These are phyloP conservation scores for Tigriopus japonicus DNA, from an alignment of 1,140 invertebrate species.

Conservation along the genomic window DNA sequence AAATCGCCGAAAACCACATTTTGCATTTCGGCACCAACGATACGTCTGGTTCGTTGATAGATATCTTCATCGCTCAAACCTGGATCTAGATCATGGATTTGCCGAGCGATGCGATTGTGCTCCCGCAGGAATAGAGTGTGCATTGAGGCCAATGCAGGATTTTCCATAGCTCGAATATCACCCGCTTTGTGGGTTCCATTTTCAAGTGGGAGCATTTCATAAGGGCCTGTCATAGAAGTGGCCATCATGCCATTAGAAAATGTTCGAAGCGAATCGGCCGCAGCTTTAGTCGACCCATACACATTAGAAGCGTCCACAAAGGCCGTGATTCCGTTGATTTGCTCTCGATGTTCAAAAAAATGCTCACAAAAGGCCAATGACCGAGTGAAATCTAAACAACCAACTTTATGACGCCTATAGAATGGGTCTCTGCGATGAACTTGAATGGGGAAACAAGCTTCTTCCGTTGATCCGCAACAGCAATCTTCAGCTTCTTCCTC, in stretches of 20 bases:
- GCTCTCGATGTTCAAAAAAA: background rate
- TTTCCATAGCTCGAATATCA: constrained; percentile 41
- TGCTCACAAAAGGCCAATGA: background rate
- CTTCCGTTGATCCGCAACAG: background rate
- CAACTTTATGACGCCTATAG: background rate
- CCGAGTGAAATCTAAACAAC: background rate
- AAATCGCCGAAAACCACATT: constrained; percentile 17
- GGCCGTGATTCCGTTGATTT: constrained; percentile 1
- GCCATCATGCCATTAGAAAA: no score
- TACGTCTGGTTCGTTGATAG: constrained; percentile 22
- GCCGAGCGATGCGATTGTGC: constrained; percentile 67
- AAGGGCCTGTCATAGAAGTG: no score
- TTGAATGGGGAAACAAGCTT: background rate
- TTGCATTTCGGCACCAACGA: constrained; percentile 19
- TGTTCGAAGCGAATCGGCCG: no score
- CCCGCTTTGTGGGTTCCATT: constrained; percentile 22
- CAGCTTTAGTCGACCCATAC: background rate
- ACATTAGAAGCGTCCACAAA: constrained; percentile 3
- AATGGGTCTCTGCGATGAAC: background rate
- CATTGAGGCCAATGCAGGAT: constrained; percentile 36
- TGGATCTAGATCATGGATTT: constrained; percentile 33
- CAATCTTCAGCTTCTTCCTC: background rate
- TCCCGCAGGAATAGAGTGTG: constrained; percentile 47
- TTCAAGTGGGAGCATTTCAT: background rate
- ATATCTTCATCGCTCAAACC: constrained; percentile 17